A percentile compares a stretch with the other conserved stretches of the same genome.
Evolutionary conservation across 1,140 invertebrate species (phyloP).

Genomic region (Melitaea cinxia): DNA sequence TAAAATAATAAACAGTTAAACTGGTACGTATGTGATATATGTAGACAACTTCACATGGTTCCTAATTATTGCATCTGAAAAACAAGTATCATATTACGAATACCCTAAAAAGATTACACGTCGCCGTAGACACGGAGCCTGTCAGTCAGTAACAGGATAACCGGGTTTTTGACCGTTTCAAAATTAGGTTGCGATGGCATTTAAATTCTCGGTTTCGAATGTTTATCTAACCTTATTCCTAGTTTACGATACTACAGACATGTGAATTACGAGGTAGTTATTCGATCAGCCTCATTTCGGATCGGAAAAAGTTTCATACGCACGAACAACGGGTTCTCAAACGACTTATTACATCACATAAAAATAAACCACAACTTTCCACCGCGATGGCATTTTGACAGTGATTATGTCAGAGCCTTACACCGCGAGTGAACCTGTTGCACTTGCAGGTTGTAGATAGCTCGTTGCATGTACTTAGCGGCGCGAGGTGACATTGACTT

Average conservation of each 20-base stretch:
- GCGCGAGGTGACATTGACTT: slow-evolving; percentile 70
- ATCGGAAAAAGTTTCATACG: slow-evolving; percentile 13
- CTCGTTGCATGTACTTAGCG: slow-evolving; percentile 1
- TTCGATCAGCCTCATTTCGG: slow-evolving; percentile 43
- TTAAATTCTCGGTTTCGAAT: slow-evolving; percentile 44
- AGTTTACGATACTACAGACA: slow-evolving; percentile 40
- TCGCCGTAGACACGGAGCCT: not conserved
- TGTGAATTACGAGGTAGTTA: slow-evolving; percentile 40
- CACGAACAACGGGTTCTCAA: slow-evolving; percentile 13
- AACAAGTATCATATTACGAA: slow-evolving; percentile 24
- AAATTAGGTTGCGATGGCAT: slow-evolving; percentile 56
- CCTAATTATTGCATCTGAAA: no score
- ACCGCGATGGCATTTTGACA: slow-evolving; percentile 12
- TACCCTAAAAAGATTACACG: slow-evolving; percentile 2
- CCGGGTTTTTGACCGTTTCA: slow-evolving; percentile 63
- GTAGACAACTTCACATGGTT: not conserved
- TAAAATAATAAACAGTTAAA: no score
- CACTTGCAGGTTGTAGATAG: slow-evolving; percentile 11
- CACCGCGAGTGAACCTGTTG: slow-evolving; percentile 6
- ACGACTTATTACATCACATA: slow-evolving; percentile 7
- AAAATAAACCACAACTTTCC: slow-evolving; percentile 28
- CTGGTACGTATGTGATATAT: not conserved
- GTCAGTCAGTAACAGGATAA: slow-evolving; percentile 49
- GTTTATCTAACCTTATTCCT: slow-evolving; percentile 55
- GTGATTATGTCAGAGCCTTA: slow-evolving; percentile 5